Conservation (phyloP, 2,888 invertebrate species). For the Eristalis intricaria region DNA sequence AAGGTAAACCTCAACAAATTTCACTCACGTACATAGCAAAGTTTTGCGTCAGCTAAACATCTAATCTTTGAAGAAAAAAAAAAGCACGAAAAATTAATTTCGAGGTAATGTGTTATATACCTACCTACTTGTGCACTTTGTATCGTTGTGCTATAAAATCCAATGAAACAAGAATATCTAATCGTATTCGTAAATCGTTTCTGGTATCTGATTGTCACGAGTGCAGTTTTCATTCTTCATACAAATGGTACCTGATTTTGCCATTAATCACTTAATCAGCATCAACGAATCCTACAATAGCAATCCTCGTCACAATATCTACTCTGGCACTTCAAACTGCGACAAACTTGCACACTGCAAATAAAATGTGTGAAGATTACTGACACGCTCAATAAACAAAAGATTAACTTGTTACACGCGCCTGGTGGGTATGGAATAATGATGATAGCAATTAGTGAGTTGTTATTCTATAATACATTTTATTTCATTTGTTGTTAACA, state of each 20-base stretch:
- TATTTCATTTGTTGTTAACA: conserved; percentile 24
- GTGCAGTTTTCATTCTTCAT: conserved; percentile 1
- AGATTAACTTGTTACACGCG: conserved; percentile 36
- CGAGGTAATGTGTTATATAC: background rate
- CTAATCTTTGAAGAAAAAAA: conserved; percentile 1
- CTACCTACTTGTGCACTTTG: conserved; percentile 26
- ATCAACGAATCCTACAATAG: background rate
- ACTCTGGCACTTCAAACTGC: background rate
- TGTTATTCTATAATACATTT: background rate
- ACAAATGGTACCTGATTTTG: background rate
- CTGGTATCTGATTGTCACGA: conserved; percentile 10
- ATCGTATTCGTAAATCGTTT: conserved; percentile 11
- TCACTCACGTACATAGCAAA: conserved; percentile 2
- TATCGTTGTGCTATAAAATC: conserved; percentile 13
- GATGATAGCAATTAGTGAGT: conserved; percentile 13
- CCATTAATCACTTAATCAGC: conserved; percentile 1
- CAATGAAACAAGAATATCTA: conserved; percentile 29
- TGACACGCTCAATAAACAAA: conserved; percentile 24
- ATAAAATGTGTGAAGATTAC: conserved; percentile 8
- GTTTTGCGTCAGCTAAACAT: conserved; percentile 4
- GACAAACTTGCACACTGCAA: conserved; percentile 27
- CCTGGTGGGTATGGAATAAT: background rate
- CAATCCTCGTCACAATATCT: background rate
- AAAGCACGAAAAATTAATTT: background rate
- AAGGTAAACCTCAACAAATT: conserved; percentile 3